Conservation (phyloP, 2,113 vertebrate species). For the Vulpes vulpes region DNA sequence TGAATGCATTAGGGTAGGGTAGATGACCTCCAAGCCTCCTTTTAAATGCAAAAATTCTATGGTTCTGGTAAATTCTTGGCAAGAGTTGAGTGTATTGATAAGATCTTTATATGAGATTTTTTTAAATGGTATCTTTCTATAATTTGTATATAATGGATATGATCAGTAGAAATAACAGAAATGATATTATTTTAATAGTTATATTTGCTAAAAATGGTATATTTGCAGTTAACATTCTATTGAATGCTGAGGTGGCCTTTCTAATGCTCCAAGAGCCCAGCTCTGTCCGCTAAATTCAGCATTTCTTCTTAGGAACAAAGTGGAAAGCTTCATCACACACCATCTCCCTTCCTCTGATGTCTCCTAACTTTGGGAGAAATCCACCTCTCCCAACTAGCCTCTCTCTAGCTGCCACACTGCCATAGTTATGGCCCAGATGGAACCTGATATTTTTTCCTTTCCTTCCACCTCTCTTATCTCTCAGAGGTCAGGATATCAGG, state of each 20-base stretch:
- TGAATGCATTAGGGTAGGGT: background rate
- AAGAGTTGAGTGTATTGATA: background rate
- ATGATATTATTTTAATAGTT: background rate
- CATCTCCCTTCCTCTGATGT: background rate
- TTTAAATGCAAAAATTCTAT: background rate
- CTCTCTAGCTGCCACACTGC: background rate
- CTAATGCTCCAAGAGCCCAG: background rate
- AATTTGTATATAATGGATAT: background rate
- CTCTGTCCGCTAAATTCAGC: background rate
- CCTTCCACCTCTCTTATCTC: background rate
- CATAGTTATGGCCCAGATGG: background rate
- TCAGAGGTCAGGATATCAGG: background rate
- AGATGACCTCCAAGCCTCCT: background rate
- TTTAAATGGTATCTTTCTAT: background rate
- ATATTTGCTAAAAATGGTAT: background rate
- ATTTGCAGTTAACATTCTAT: background rate
- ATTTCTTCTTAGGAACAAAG: constrained; percentile 21
- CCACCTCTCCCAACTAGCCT: background rate
- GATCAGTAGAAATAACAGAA: background rate
- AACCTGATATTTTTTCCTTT: background rate
- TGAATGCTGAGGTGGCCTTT: background rate
- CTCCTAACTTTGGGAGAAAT: background rate
- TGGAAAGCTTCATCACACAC: background rate
- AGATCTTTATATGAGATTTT: constrained; percentile 19
- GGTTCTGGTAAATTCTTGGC: constrained; percentile 3